Evolutionary conservation across 1,140 invertebrate species (phyloP), one percentile per base, ranked within the genome.

Genomic region (Halictus rubicundus): DNA sequence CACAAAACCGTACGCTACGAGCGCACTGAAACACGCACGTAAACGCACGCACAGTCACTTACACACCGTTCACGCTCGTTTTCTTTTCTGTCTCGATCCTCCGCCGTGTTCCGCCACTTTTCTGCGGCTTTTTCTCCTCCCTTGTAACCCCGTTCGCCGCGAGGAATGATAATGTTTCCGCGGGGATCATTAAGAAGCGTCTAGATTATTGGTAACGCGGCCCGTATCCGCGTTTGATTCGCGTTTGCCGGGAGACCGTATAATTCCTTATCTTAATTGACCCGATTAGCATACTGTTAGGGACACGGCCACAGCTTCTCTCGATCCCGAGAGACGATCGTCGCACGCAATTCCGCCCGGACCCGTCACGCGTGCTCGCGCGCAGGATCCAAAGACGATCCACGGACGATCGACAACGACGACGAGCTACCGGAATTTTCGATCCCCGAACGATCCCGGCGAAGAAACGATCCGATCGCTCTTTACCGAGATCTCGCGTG

Each of bases 181-280:
- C 25, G 42, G 65, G 6, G 71, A 78, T 52, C 76, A 71, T 78
- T 78, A 78, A 78, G 68, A 72, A 42, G 49, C 39, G 60, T 14
- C 76, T 70, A 65, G 76, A 49, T 65, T 71, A 72, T 72, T 32
- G 60, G 9, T 25, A 23, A 39, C 63, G 19, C 21, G 6, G 46
- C 25, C 54, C 21, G 52, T 72, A 78, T 72, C 69, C 71, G 69
- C 39, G 60, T 78, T 78, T 78, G 76, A 78, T 78, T 78, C 52
- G 76, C 76, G 76, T 78, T 72, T 72, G 76, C 46, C 76, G 52
- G 60, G 23, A 64, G 69, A 39, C 10, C 68, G 69, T 78, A 78
- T 72, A 72, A 65, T 72, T 78, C 76, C 76, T 78, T 78, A 78
- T 78, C 76, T 78, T 78, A 78, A 78, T 78, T 78, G 76, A 78